Evolutionary conservation across 2,113 vertebrate species (phyloP).

Genomic region (Haliaeetus leucogaster): DNA sequence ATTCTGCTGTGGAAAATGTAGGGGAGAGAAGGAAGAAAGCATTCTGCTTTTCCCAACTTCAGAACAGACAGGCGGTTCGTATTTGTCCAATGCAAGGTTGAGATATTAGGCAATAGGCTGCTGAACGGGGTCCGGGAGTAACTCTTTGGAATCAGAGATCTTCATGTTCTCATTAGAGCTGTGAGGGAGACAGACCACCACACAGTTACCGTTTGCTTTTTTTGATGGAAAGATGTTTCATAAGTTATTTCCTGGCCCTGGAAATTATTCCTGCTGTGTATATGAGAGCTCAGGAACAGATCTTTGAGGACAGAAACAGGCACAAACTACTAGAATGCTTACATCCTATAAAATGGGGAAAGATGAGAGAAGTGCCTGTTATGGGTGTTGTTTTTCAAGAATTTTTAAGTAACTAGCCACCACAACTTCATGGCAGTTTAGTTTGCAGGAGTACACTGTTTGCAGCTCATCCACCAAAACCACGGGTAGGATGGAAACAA

Average conservation of each 20-base stretch:
- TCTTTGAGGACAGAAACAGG: background rate
- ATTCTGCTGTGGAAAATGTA: background rate
- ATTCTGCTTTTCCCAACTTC: background rate
- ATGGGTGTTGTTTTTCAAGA: background rate
- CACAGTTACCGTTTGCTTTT: background rate
- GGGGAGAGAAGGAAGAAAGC: background rate
- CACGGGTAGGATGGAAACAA: background rate
- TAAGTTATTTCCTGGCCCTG: background rate
- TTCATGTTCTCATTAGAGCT: background rate
- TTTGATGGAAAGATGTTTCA: background rate
- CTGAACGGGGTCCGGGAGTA: background rate
- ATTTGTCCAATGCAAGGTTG: background rate
- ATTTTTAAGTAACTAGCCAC: background rate
- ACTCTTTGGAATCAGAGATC: background rate
- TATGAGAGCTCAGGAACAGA: background rate
- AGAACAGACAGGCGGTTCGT: background rate
- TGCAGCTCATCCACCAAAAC: background rate
- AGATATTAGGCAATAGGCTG: background rate
- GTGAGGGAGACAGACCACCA: background rate
- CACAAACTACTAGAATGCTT: background rate
- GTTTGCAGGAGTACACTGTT: background rate
- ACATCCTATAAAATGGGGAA: rapidly evolving
- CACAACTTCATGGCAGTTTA: background rate
- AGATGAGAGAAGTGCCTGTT: background rate
- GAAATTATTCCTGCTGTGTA: background rate